Base-by-base conservation (phyloP, 2,888 invertebrate species). In the Noctua janthina region DNA sequence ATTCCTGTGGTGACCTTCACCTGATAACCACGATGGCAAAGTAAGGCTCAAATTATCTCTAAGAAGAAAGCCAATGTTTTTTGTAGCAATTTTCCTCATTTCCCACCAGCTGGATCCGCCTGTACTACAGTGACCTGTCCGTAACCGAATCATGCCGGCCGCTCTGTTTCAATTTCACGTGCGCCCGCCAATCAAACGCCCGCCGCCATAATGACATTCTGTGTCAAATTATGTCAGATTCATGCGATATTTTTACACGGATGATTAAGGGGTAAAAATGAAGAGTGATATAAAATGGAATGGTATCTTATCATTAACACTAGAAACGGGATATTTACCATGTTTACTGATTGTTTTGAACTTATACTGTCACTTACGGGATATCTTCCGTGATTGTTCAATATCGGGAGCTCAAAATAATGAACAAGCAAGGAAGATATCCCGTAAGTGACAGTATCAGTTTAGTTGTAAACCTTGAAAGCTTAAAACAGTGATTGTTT, bases 81-180 rank as follows among this genome's bases (percentile, higher is more conserved):
- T 15, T 59, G 0, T 11, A 23, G 23, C 7, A 13, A 39, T 46
- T 68, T 68, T 20, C 43, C 54, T n/a, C 5, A 13, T 43, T 54
- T 23, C 3, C 8, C 15, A 0, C 7, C 43, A 3, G 23, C 66
- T 87, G 82, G 81, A 0, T 54, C 1, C 82, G 87, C 83, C 54
- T 85, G 93, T 94, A 93, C 93, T 93, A 92, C 93, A 2, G 76
- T 76, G 84, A 86, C 86, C 90, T 88, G 80, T 79, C 89, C 90
- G 91, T 94, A 94, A 94, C 91, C 78, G 89, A 91, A 93, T 94
- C 92, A 93, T 84, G 83, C 87, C 91, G 91, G 91, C 79, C 92
- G 93, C 93, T 93, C 93, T 94, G 94, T 94, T 94, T 94, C 95
- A 93, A 95, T 95, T 94, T 94, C 94, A 93, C 93, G 92, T 92